Evolutionary conservation across 2,888 invertebrate species (phyloP), one percentile per base, ranked within the genome.

Genomic region (Hyposoter didymator): DNA sequence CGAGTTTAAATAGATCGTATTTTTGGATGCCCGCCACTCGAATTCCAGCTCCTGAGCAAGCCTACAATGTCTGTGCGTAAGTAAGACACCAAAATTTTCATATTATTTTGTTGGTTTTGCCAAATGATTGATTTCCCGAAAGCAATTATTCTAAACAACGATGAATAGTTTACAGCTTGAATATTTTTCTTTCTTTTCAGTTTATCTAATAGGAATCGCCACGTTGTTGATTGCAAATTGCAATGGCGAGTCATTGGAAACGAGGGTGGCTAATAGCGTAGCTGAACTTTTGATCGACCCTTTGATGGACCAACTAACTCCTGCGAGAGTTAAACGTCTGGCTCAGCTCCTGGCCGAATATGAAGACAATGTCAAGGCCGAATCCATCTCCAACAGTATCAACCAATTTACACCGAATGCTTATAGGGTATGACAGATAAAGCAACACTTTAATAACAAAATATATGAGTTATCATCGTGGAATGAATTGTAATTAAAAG

Each of bases 171-270:
- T 19, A 8, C 17, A 19, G 10, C 19, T 59, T 12, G 14, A 59
- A 4, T 14, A 59, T 59, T 28, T 59, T 28, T 22, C 28, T 55
- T 10, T 14, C 28, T 55, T 10, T 5, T 8, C 3, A 59, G 59
- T 59, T 28, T 59, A 59, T 28, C 22, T 28, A 28, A 28, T 59
- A 28, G 59, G 59, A 28, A 59, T 59, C 22, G 10, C 28, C 28
- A 59, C 59, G 28, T 59, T 4, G 28, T 59, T 12, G 28, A 14
- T 28, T 28, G 59, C 14, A 14, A 59, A 28, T 59, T 59, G 59
- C 59, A 59, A 59, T 59, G 59, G 28, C 14, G 59, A 14, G 14
- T 10, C 59, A 59, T 59, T 59, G 59, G 59, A 59, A 59, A 5
- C 28, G 22, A 28, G 0, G 2, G 14, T 59, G 28, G 14, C 14